A percentile compares a stretch with the other conserved stretches of the same genome.
phyloP scores from a whole-genome alignment of 2,797 vertebrate genomes.

The Mareca penelope region DNA sequence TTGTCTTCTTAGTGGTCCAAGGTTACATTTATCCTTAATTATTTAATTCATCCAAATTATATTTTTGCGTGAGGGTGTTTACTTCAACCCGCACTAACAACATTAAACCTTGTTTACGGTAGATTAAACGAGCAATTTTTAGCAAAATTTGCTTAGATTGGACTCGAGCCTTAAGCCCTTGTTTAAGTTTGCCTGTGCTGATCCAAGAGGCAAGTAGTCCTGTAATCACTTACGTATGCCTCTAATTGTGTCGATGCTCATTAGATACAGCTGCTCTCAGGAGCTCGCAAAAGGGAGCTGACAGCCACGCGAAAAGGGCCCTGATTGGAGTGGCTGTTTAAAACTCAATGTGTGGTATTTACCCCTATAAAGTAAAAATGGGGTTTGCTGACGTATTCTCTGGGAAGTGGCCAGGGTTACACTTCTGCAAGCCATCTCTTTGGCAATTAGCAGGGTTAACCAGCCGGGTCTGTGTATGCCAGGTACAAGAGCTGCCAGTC shows the following conservation, averaged over 20 bases:
- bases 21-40: not conserved
- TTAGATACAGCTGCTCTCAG: conserved; percentile 10
- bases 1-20: not conserved
- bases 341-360: conserved; percentile 3
- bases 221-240: not conserved
- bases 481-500: not conserved
- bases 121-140: not conserved
- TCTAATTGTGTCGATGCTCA: not conserved
- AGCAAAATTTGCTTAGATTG: not conserved
- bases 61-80: not conserved
- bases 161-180: not conserved
- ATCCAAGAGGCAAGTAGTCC: not conserved
- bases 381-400: not conserved
- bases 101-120: not conserved
- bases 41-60: too few species aligned
- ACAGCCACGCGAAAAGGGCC: not conserved
- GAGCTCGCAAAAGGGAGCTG: not conserved
- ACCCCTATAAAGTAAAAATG: not conserved
- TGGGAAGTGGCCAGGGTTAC: not conserved
- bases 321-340: conserved; percentile 23
- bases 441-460: not conserved
- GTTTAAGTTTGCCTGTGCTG: not conserved
- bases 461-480: not conserved
- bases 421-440: not conserved
- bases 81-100: not conserved